Percentiles rank a stretch among this genome's conserved stretches.
These are phyloP conservation scores for Cololabis saira DNA, from an alignment of 2,113 vertebrate species.

Conservation along the genomic window DNA sequence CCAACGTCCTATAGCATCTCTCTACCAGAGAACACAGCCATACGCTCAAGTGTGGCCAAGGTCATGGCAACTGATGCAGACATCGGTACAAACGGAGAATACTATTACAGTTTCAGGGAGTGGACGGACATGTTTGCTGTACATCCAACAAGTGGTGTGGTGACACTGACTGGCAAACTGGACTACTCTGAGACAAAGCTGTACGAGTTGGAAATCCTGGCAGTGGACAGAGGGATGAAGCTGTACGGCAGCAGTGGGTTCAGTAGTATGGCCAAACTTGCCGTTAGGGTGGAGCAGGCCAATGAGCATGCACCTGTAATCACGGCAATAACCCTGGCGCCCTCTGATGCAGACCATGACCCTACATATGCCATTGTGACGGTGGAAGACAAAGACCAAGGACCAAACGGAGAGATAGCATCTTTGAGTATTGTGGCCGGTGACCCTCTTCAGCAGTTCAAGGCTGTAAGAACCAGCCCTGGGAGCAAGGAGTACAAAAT, in stretches of 20 bases:
- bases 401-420: constrained; percentile 92
- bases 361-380: constrained; percentile 90
- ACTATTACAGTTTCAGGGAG: constrained; percentile 97
- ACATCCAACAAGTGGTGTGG: constrained; percentile 93
- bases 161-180: constrained; percentile 91
- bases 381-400: constrained; percentile 91
- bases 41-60: constrained; percentile 91
- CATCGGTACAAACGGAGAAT: constrained; percentile 97
- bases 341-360: constrained; percentile 87
- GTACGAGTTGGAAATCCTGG: constrained; percentile 94
- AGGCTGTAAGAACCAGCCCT: constrained; percentile 87
- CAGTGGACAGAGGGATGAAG: constrained; percentile 95
- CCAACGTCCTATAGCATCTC: constrained; percentile 96
- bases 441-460: constrained; percentile 91
- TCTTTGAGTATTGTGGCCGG: constrained; percentile 93
- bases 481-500: constrained; percentile 96
- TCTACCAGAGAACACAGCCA: constrained; percentile 91
- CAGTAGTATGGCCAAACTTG: constrained; percentile 95
- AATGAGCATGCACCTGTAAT: constrained; percentile 90
- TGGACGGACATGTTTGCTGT: constrained; percentile 96
- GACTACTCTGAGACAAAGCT: constrained; percentile 86
- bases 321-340: constrained; percentile 84
- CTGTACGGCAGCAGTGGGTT: constrained; percentile 96
- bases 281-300: constrained; percentile 90
- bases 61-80: constrained; percentile 97